Base-by-base conservation (phyloP, 2,888 invertebrate species). In the Euplexia lucipara region DNA sequence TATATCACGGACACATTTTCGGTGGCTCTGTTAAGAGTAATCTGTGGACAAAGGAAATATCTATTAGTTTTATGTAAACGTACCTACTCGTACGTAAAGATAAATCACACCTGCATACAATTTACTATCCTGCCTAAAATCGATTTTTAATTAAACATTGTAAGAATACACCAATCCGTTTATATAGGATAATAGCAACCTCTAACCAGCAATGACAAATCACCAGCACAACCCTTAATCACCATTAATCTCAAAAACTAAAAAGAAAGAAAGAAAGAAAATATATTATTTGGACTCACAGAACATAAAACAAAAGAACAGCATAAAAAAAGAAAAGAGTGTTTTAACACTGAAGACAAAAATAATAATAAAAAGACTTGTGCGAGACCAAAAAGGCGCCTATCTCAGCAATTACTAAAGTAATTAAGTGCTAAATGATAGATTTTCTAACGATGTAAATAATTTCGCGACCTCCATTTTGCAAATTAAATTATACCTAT, bases 21-120 rank as follows among this genome's bases (percentile, higher is more conserved):
- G 61, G 63, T 66, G 52, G 57, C 80, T 86, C 84, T 76, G 52
- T 42, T 51, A 67, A 82, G 82, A 87, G 78, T 77, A 83, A 88
- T 83, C 92, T 92, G 91, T 70, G 39, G 75, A 88, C 79, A 89
- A 89, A 37, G 69, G 18, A 75, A 48, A 35, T 14, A 1, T 30
- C 0, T 7, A 37, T 64, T 32, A 64, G 18, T 32, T 26, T 18
- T n/a, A 20, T 44, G 18, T 1, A 2, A 14, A 49, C 1, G 22
- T 51, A 35, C 14, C 51, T 51, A 6, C 16, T 22, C 5, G 26
- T 26, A 26, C 3, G 5, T 26, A 26, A 26, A 26, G 2, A 26
- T 26, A 26, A 26, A 3, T 3, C 5, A 26, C 5, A 32, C 3
- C 1, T 8, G 5, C 14, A 0, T 20, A 14, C 12, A 0, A 14